Evolutionary conservation across 2,113 vertebrate genomes (phyloP), one percentile per base, ranked within the genome.

Genomic region (Stigmatopora argus): DNA sequence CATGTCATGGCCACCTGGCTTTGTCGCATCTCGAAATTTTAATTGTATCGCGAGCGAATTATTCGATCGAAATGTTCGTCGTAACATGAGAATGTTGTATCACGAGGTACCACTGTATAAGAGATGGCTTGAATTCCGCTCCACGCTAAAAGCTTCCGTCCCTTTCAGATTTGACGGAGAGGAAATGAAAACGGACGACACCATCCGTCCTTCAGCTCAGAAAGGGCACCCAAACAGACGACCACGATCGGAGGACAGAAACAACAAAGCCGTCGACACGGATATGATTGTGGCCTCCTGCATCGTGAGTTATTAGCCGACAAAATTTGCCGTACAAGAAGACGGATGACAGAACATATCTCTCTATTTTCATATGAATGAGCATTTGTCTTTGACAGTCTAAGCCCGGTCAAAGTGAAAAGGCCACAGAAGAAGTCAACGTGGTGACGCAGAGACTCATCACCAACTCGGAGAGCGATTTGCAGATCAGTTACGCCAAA

Each of bases 401-500:
- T 2, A 95, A 93, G 82, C 96, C 97, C 45, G 91, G 78, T 2
- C 88, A 89, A 51, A 95, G 94, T 63, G 93, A 94, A 61, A 94
- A 92, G 78, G 96, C 96, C 62, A 93, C 93, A 0, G 93, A 95
- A 61, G 96, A 99, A 72, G 89, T 92, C 17, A 97, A 93, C 47
- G 91, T 93, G 0, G 92, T 95, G 17, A 92, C 92, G 26, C 96
- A 99, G 91, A 98, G 98, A 71, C 92, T 99, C 68, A 99, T 98
- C 89, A 93, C 96, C 77, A 95, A 91, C 81, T 96, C 94, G 0
- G 97, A 99, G 83, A 93, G 92, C 1, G 97, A 98, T 76, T 82
- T 98, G 1, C 97, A 97, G 90, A 92, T 95, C 68, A 96, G 94
- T 78, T 98, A 96, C 0, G 94, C 96, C 89, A 98, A 96, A 77